Base-by-base conservation (phyloP, 2,888 invertebrate genomes). In the Vanessa cardui region DNA sequence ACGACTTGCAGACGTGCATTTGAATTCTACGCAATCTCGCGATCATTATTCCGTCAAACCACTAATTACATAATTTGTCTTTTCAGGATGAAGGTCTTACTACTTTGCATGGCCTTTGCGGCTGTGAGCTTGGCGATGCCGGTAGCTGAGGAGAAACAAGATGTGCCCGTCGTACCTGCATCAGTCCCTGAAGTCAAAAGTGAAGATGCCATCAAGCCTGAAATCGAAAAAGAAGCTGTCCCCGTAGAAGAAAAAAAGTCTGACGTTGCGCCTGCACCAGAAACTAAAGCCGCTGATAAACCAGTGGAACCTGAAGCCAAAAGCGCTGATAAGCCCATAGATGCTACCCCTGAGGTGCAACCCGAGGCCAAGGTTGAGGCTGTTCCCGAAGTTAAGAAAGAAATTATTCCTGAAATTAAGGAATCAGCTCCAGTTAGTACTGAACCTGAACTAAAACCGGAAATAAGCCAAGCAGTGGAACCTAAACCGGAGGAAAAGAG, bases 31-130 rank as follows among this genome's bases (percentile, higher is more conserved):
- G 76, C 78, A 78, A 80, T 80, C 73, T 73, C 71, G 72, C 68
- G 73, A 72, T 71, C 72, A 83, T 85, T 84, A 82, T 80, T 77
- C 73, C 63, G 64, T 72, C 75, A 80, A 78, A 85, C 83, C 83
- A 82, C 86, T 90, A 86, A 89, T 83, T 69, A 72, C 65, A 69
- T 82, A 83, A 84, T 81, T 77, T 76, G 67, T 81, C 78, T 84
- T 92, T 92, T 72, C 93, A 95, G 94, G 89, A 95, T 95, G 95
- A 95, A 94, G 93, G 87, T 95, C 82, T 89, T 95, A 84, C 78
- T 95, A 80, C 81, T 95, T 83, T 92, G 93, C 79, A 83, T 95
- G 80, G 92, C 94, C 83, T 87, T 94, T 78, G 92, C 93, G 83
- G 93, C 86, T 83, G 93, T 84, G 83, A 93, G 82, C 85, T 78